These are phyloP conservation scores for Lasioglossum malachurum DNA, from an alignment of 2,888 invertebrate genomes.

Conservation along the genomic window DNA sequence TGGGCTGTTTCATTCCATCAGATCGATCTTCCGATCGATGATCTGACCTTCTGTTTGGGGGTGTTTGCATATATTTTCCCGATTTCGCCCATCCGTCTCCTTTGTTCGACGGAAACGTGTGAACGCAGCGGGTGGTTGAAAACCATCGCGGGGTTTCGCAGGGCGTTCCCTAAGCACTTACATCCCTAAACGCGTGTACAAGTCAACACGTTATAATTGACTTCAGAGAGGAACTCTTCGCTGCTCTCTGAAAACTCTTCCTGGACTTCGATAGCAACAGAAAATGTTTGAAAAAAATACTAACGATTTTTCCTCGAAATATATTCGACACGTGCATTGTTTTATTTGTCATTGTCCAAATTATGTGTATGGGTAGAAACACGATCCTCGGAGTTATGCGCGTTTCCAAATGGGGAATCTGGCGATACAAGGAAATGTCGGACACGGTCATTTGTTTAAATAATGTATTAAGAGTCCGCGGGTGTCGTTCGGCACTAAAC, in stretches of 20 bases:
- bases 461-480: background rate
- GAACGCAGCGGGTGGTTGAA: constrained; percentile 6
- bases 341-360: background rate
- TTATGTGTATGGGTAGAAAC: background rate
- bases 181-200: background rate
- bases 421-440: background rate
- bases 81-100: constrained; percentile 3
- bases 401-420: background rate
- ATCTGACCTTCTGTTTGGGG: constrained; percentile 23
- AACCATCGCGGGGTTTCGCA: constrained; percentile 3
- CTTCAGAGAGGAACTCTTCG: background rate
- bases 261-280: background rate
- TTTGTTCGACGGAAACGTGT: constrained; percentile 21
- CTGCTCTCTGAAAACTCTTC: background rate
- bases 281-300: background rate
- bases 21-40: constrained; percentile 41
- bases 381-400: background rate
- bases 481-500: background rate
- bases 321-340: background rate
- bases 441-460: background rate
- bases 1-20: constrained; percentile 58
- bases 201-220: too few species aligned
- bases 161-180: background rate
- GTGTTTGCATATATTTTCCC: constrained; percentile 59
- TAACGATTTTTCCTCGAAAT: background rate